Percentiles rank a stretch among this genome's conserved stretches.
Evolutionary conservation across 1,140 invertebrate species (phyloP).

Genomic region (Diorhabda elongata): DNA sequence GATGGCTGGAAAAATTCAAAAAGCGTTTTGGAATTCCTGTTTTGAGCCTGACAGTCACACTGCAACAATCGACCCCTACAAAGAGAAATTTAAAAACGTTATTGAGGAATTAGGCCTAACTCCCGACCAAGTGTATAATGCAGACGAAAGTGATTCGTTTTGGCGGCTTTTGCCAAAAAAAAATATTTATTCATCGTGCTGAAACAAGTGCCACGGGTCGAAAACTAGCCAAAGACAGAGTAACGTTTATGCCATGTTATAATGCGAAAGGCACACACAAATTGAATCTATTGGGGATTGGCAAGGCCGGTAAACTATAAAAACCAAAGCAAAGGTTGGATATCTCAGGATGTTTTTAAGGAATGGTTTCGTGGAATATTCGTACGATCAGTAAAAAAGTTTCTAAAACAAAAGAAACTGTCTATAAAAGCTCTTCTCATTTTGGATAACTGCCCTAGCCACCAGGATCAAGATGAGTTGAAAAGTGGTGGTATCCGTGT

Average conservation of each 20-base stretch:
- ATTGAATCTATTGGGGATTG: constrained; percentile 14
- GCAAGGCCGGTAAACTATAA: constrained; percentile 9
- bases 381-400: not conserved
- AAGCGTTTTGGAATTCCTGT: not conserved
- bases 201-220: too few relatives aligned
- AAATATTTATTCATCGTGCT: constrained; percentile 37
- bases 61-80: constrained; percentile 13
- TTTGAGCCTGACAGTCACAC: constrained; percentile 19
- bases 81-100: too few relatives aligned
- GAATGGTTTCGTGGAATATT: not conserved
- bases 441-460: not conserved
- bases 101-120: too few relatives aligned
- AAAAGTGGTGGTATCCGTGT: constrained; percentile 28
- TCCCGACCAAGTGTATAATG: constrained; percentile 44
- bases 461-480: not conserved
- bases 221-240: constrained; percentile 42
- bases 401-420: not conserved
- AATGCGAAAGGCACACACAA: constrained; percentile 39
- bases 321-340: not conserved
- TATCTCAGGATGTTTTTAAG: not conserved
- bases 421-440: not conserved
- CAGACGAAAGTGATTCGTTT: constrained; percentile 45
- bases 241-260: constrained; percentile 43
- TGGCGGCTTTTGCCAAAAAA: constrained; percentile 43
- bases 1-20: constrained; percentile 21